Evolutionary conservation across 2,888 invertebrate species (phyloP), one percentile per base, ranked within the genome.

Genomic region (Drosophila kambysellisi): DNA sequence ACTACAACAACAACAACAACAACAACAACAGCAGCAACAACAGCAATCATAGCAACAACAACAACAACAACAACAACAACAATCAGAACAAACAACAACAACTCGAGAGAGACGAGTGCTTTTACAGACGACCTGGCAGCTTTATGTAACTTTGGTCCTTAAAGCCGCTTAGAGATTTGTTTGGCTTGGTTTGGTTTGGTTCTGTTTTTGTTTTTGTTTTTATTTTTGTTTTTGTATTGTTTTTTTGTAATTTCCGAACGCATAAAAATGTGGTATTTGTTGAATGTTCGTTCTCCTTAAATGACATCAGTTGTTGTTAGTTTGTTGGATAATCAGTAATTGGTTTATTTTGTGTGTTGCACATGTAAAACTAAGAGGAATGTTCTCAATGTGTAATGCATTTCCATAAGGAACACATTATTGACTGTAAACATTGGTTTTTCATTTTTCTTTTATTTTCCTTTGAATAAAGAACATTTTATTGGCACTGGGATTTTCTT

Each of bases 161-260:
- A 60, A 74, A 81, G 82, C 79, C 64, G 70, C 62, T 79, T 79
- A 63, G 25, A 50, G 59, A 57, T 63, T 77, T 57, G n/a, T 52
- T 54, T 32, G 33, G 32, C 12, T 11, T 25, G 17, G 1, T 58
- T 1, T 6, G 20, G 32, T 20, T 58, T 17, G 3, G 29, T 20
- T n/a, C n/a, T n/a, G n/a, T n/a, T n/a, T n/a, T 8, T 20, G n/a
- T 0, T 60, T 1, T 6, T 37, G 35, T n/a, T 60, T 15, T 29
- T 25, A 46, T 32, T 32, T 20, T 51, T 74, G 30, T 41, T 41
- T 25, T 25, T 25, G 25, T 25, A 25, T 25, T 25, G 25, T 25
- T 25, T 25, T 25, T 25, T 25, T 25, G 25, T 25, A 25, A 25
- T 25, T 25, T 25, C 2, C 3, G 25, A 25, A 25, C 52, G 29